These are phyloP conservation scores for Drosophila baimaii DNA, from an alignment of 1,140 invertebrate genomes.

Conservation along the genomic window DNA sequence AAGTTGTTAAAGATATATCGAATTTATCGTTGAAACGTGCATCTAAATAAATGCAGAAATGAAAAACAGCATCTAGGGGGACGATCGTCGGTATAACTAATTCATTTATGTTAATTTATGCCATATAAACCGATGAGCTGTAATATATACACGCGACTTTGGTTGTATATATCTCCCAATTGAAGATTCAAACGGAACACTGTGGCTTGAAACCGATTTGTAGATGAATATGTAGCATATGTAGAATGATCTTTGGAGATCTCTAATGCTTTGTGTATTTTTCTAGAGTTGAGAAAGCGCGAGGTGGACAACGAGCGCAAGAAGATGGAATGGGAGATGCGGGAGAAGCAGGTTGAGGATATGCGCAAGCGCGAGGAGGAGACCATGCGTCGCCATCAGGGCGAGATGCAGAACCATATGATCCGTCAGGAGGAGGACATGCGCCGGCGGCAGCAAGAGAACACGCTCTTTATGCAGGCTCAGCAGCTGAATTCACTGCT, in stretches of 20 bases:
- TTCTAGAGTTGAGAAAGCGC: conserved; percentile 90
- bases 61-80: neutral
- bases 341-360: conserved; percentile 92
- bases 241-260: neutral
- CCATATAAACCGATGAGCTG: too few relatives aligned
- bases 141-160: neutral
- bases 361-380: conserved; percentile 90
- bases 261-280: neutral
- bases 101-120: conserved; percentile 8
- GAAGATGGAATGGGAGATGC: conserved; percentile 94
- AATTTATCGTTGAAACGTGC: too few relatives aligned
- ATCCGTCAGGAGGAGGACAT: conserved; percentile 92
- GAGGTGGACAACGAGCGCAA: conserved; percentile 94
- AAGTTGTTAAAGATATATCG: neutral
- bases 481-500: conserved; percentile 87
- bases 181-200: neutral
- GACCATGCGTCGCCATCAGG: conserved; percentile 89
- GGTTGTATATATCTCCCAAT: neutral
- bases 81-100: neutral
- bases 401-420: conserved; percentile 90
- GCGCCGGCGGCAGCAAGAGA: conserved; percentile 91
- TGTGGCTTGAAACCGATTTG: neutral
- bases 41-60: too few relatives aligned
- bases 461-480: conserved; percentile 91
- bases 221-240: neutral